A percentile compares a stretch with the other conserved stretches of the same genome.
phyloP scores from a whole-genome alignment of 2,113 vertebrate genomes.

The Lutjanus erythropterus region DNA sequence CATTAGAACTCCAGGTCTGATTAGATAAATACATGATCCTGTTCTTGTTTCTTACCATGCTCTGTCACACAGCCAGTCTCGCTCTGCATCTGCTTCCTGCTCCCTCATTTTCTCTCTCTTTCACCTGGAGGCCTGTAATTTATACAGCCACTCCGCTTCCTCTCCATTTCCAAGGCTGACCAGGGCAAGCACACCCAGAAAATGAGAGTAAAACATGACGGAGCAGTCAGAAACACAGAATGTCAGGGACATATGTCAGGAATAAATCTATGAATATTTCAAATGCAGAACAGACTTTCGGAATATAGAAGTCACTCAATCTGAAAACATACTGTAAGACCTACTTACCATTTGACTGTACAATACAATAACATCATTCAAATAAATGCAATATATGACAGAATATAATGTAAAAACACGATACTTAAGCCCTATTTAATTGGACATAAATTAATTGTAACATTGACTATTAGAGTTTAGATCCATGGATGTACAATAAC shows the following conservation, averaged over 20 bases:
- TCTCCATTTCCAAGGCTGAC: conserved; percentile 42
- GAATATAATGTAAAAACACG: neutral
- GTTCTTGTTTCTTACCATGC: conserved; percentile 24
- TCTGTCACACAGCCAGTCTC: conserved; percentile 21
- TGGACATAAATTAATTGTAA: neutral
- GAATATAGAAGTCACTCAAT: neutral
- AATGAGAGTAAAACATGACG: conserved; percentile 29
- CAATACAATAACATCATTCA: neutral
- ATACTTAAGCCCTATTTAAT: too few species aligned
- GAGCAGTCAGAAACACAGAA: neutral
- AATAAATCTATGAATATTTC: conserved; percentile 17
- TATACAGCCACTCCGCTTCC: conserved; percentile 29
- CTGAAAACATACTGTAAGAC: neutral
- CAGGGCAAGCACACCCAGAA: neutral
- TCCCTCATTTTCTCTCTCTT: conserved; percentile 10
- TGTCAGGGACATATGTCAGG: neutral
- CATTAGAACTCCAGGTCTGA: conserved; percentile 33
- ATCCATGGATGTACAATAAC: neutral
- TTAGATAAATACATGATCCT: conserved; percentile 35
- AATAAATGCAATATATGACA: neutral
- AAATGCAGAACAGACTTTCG: neutral
- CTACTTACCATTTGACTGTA: neutral
- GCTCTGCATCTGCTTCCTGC: conserved; percentile 13
- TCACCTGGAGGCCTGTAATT: conserved; percentile 46
- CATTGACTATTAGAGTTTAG: neutral